Conservation (phyloP, 2,113 vertebrate species). For the Callocephalon fimbriatum region DNA sequence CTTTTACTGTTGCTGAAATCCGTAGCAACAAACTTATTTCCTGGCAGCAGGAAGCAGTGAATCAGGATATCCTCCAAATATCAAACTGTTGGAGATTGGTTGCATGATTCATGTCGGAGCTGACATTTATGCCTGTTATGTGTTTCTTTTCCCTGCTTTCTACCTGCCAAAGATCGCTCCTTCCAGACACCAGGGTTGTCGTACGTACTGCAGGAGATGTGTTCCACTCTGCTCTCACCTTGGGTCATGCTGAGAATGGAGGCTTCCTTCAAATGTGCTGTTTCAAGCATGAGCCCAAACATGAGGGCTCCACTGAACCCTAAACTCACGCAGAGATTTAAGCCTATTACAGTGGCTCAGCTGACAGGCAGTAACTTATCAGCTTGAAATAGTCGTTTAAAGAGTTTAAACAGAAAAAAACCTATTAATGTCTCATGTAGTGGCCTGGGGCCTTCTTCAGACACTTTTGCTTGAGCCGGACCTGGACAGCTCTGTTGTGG, state of each 20-base stretch:
- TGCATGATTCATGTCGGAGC: slow-evolving; percentile 50
- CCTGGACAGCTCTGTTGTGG: rapidly evolving
- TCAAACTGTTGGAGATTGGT: background rate
- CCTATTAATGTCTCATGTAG: background rate
- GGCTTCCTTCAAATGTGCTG: background rate
- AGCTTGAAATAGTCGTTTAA: background rate
- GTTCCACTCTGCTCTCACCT: background rate
- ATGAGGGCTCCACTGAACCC: background rate
- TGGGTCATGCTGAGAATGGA: background rate
- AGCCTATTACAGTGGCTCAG: background rate
- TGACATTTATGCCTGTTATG: slow-evolving; percentile 48
- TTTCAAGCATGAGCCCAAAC: background rate
- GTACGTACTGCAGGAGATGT: background rate
- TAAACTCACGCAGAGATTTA: background rate
- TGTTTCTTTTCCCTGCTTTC: background rate
- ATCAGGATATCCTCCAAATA: slow-evolving; percentile 69
- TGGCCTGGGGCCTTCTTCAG: background rate
- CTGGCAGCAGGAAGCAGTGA: slow-evolving; percentile 48
- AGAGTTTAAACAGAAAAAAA: background rate
- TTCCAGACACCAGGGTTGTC: slow-evolving; percentile 15
- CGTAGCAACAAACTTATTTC: slow-evolving; percentile 56
- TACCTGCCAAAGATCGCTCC: slow-evolving; percentile 14
- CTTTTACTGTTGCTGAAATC: slow-evolving; percentile 53
- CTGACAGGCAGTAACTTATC: background rate
- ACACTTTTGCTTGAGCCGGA: background rate